Percentiles rank a stretch among this genome's conserved stretches.
phyloP scores from a whole-genome alignment of 2,888 invertebrate species.

The Galerucella pusilla region DNA sequence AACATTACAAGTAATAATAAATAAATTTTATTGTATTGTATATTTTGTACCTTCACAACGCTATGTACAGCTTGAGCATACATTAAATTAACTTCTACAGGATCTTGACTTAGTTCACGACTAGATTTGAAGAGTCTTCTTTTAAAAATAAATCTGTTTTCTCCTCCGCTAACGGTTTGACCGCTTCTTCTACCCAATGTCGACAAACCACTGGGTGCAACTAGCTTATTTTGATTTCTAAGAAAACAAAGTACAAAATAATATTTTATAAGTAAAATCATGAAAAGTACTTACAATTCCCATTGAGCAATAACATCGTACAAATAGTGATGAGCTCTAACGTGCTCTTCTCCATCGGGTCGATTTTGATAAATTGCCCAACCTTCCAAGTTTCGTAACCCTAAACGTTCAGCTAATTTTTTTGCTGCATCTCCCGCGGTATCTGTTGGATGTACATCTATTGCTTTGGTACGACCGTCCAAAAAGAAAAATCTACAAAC shows the following conservation, averaged over 20 bases:
- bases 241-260: slow-evolving; percentile 32
- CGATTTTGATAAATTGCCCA: slow-evolving; percentile 96
- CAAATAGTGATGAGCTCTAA: slow-evolving; percentile 89
- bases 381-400: slow-evolving; percentile 85
- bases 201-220: slow-evolving; percentile 58
- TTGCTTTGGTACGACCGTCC: slow-evolving; percentile 94
- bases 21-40: background rate
- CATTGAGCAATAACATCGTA: slow-evolving; percentile 95
- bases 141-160: slow-evolving; percentile 93
- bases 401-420: slow-evolving; percentile 88
- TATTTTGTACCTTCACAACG: slow-evolving; percentile 83
- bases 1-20: background rate
- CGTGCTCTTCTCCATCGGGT: slow-evolving; percentile 89
- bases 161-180: slow-evolving; percentile 82
- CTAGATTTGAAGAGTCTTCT: slow-evolving; percentile 89
- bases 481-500: slow-evolving; percentile 95
- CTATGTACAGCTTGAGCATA: slow-evolving; percentile 96
- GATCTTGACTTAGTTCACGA: slow-evolving; percentile 92
- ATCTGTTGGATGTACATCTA: slow-evolving; percentile 94
- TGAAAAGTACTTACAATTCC: slow-evolving; percentile 78
- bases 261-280: background rate
- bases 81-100: slow-evolving; percentile 91
- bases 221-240: slow-evolving; percentile 62
- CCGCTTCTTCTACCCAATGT: slow-evolving; percentile 70
- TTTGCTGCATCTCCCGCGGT: slow-evolving; percentile 91